Evolutionary conservation across 2,797 vertebrate species (phyloP).

Genomic region (Oreortyx pictus): DNA sequence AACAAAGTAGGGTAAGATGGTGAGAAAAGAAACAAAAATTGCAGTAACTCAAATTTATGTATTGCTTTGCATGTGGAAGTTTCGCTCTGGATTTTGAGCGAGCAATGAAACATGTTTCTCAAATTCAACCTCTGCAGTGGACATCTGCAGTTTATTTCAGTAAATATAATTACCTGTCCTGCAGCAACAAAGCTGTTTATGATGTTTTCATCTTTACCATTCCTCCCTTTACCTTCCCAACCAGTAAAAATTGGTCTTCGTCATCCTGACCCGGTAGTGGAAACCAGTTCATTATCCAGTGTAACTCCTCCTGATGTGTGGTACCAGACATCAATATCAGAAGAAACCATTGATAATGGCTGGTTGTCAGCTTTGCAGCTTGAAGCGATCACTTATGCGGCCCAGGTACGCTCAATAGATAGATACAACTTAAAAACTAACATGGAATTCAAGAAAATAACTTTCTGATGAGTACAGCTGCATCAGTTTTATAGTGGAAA

Average conservation of each 20-base stretch:
- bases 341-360: constrained; percentile 93
- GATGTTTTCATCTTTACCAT: not conserved
- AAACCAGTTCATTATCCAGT: constrained; percentile 97
- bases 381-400: constrained; percentile 95
- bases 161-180: not conserved
- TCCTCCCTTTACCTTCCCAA: not conserved
- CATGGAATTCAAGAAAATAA: not conserved
- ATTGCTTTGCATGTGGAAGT: not conserved
- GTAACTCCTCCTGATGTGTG: constrained; percentile 96
- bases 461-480: not conserved
- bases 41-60: not conserved
- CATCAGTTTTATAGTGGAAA: not conserved
- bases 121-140: not conserved
- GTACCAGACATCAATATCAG: constrained; percentile 94
- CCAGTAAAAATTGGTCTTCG: constrained; percentile 94
- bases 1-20: not conserved
- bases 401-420: constrained; percentile 84
- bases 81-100: not conserved
- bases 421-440: not conserved
- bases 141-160: not conserved
- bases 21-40: not conserved
- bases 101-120: not conserved
- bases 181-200: not conserved
- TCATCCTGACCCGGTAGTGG: constrained; percentile 95
- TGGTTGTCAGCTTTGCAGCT: constrained; percentile 96